A percentile compares a stretch with the other conserved stretches of the same genome.
Conservation (phyloP, 2,888 invertebrate genomes). For the Synergus itoensis region DNA sequence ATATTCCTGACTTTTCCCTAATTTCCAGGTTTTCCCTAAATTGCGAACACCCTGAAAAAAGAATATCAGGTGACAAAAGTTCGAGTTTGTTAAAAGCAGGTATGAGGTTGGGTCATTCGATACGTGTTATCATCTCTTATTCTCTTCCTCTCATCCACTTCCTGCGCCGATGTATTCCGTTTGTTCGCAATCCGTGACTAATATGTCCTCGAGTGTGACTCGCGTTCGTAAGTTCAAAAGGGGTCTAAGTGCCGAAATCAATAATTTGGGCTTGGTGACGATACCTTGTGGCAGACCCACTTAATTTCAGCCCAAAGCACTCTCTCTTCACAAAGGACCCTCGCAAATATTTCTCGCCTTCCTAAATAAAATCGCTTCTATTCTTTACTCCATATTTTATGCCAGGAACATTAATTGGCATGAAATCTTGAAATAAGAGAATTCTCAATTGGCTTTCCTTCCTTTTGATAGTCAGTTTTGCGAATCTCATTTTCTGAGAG, state of each 20-base stretch:
- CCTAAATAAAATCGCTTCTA: too few relatives aligned
- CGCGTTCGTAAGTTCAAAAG: slow-evolving; percentile 55
- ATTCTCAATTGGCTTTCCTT: background rate
- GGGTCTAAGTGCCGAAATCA: slow-evolving; percentile 56
- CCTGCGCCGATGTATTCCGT: slow-evolving; percentile 58
- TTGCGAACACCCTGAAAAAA: background rate
- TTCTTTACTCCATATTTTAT: too few relatives aligned
- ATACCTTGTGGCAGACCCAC: slow-evolving; percentile 28
- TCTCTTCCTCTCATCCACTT: slow-evolving; percentile 51
- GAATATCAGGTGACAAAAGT: slow-evolving; percentile 52
- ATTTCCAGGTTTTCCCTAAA: background rate
- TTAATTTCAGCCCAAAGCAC: slow-evolving; percentile 36
- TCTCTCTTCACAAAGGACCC: slow-evolving; percentile 35
- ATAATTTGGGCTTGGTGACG: slow-evolving; percentile 44
- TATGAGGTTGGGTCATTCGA: slow-evolving; percentile 60
- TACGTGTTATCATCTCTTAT: slow-evolving; percentile 58
- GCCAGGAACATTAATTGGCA: too few relatives aligned
- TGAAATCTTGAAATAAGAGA: background rate
- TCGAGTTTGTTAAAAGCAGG: slow-evolving; percentile 52
- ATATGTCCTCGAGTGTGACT: slow-evolving; percentile 61
- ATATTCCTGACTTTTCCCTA: too few relatives aligned
- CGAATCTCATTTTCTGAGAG: background rate
- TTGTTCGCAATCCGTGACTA: slow-evolving; percentile 64
- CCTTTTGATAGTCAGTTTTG: background rate
- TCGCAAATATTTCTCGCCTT: background rate